Base-by-base conservation (phyloP, 2,888 invertebrate species). In the Branchellion lobata region DNA sequence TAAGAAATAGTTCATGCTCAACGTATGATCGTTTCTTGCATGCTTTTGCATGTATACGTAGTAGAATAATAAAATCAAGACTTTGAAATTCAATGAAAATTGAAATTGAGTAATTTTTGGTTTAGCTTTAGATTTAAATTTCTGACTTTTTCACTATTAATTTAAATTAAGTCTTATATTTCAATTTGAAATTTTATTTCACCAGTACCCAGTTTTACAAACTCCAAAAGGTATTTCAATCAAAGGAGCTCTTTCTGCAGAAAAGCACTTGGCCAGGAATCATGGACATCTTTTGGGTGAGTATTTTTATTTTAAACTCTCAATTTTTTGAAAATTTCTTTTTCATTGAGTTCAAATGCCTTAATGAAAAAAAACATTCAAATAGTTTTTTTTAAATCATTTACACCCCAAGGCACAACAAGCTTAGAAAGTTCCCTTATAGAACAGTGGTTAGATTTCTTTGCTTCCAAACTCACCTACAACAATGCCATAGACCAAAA, bases 381-480 rank as follows among this genome's bases (percentile, higher is more conserved):
- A n/a, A n/a, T n/a, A n/a, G n/a, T n/a, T 24, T 57, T n/a, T 24
- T 5, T 57, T n/a, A 57, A 24, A 3, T 57, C n/a, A 18, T 24
- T 24, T 57, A 14, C 61, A 57, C 5, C 24, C 21, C 21, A 57
- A 57, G 61, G 61, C 5, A 14, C 61, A 5, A 57, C 3, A 3
- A 57, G 5, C 3, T 57, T 57, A 57, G 61, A 57, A 57, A 5
- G 11, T 24, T 3, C 21, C n/a, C 5, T n/a, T 14, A 24, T 57
- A 57, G 61, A 57, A 24, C 61, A 57, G 21, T 57, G 61, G 61
- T 24, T 57, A 24, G 61, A 57, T n/a, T 57, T 57, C 21, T 57
- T 8, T 57, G 21, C 24, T 57, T n/a, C n/a, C 3, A 57, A 57
- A n/a, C 61, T 57, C n/a, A 57, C 5, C 40, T 40, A 5, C 40